phyloP scores from a whole-genome alignment of 1,140 invertebrate species.

The Camponotus floridanus region DNA sequence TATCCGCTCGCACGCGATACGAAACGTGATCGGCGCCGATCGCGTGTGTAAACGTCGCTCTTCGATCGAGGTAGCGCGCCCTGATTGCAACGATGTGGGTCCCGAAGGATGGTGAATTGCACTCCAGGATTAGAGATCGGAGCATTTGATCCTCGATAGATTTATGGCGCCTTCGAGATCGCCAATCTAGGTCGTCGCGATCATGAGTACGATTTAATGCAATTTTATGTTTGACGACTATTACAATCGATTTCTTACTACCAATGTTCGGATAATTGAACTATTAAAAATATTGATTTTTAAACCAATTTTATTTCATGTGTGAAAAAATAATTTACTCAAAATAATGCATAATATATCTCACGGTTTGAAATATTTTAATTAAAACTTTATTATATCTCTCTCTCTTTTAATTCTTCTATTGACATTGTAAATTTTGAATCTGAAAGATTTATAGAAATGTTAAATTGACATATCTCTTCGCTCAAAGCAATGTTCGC shows the following conservation, averaged over 20 bases:
- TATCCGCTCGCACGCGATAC: slow-evolving; percentile 20
- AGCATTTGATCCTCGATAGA: slow-evolving; percentile 41
- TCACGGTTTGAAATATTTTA: not conserved
- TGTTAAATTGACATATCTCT: not conserved
- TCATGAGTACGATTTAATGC: slow-evolving; percentile 27
- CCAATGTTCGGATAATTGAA: not conserved
- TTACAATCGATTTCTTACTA: not conserved
- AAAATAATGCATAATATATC: not conserved
- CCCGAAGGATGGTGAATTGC: slow-evolving; percentile 31
- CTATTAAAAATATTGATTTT: not conserved
- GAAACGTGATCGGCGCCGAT: slow-evolving; percentile 59
- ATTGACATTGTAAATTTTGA: not conserved
- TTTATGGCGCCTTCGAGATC: slow-evolving; percentile 24
- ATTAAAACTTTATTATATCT: not conserved
- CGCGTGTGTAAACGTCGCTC: slow-evolving; percentile 64
- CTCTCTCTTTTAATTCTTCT: not conserved
- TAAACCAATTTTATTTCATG: not conserved
- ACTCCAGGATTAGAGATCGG: slow-evolving; percentile 41
- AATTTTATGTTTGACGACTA: slow-evolving; percentile 24
- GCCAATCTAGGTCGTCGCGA: slow-evolving; percentile 1
- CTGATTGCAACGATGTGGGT: slow-evolving; percentile 31
- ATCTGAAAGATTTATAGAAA: not conserved
- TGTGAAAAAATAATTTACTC: not conserved
- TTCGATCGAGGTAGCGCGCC: not conserved
- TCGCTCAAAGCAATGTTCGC: not conserved